These are phyloP conservation scores for Cephus pulcher DNA, from an alignment of 2,888 invertebrate species.

Conservation along the genomic window DNA sequence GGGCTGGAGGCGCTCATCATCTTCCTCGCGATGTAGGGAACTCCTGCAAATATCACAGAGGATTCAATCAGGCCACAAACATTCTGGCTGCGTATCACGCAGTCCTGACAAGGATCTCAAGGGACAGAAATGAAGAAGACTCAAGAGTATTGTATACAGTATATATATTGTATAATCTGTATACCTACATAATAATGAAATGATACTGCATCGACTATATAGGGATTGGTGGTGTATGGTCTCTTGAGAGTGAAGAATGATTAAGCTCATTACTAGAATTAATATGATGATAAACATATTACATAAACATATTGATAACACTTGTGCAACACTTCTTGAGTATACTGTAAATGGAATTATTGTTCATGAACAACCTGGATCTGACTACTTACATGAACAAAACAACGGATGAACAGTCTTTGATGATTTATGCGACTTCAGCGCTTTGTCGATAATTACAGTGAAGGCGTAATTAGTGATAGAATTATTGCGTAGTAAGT, in stretches of 20 bases:
- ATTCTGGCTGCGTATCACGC: neutral
- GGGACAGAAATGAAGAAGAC: neutral
- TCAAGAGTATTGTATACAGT: too few species aligned
- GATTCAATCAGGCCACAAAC: neutral
- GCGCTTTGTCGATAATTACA: neutral
- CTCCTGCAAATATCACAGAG: slow-evolving; percentile 65
- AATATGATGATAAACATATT: neutral
- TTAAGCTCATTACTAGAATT: neutral
- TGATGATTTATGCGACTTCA: neutral
- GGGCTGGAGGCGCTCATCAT: slow-evolving; percentile 75
- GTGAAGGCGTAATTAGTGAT: neutral
- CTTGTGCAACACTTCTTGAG: neutral
- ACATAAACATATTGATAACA: neutral
- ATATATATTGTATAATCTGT: too few species aligned
- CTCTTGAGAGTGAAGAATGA: too few species aligned
- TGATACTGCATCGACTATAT: neutral
- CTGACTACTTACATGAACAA: neutral
- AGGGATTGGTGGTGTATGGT: neutral
- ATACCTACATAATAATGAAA: neutral
- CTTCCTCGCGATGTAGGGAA: slow-evolving; percentile 75
- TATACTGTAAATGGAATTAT: neutral
- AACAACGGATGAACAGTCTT: neutral
- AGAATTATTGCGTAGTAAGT: neutral
- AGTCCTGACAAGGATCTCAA: neutral
- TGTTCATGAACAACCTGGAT: neutral